Base-by-base conservation (phyloP, 1,140 invertebrate genomes). In the Acromyrmex heyeri region DNA sequence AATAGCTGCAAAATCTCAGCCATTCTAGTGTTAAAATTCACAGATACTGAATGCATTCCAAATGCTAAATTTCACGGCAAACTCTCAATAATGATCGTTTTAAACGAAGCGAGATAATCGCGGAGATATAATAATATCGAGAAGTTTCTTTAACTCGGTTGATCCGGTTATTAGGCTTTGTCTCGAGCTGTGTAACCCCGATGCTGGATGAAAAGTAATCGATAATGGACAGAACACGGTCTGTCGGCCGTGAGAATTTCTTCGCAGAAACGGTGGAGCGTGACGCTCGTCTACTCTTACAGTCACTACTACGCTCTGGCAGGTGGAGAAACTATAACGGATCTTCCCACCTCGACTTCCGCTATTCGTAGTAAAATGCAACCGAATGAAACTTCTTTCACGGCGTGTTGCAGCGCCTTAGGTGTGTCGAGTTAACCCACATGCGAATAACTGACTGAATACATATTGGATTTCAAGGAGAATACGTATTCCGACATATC, bases 281-380 rank as follows among this genome's bases (percentile, higher is more conserved):
- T 85, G 73, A 87, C 88, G 78, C n/a, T 21, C 85, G 85, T 90
- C 86, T 83, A 86, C 72, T 89, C 38, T 81, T 85, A 85, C 73
- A 70, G 50, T 83, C 73, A 62, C 48, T 50, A 61, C 53, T 65
- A 75, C 75, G 12, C 38, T 21, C 65, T 24, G 57, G 50, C 88
- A 89, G 64, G 88, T 88, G 87, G 59, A 77, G 85, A 79, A 89
- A 76, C 55, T 70, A 83, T 83, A 83, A 83, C 79, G 79, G 79
- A 83, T 83, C 79, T 75, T 83, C 27, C 79, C 69, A 83, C 79
- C 69, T 81, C 64, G 69, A n/a, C 79, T 83, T 83, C 79, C 69
- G 79, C 38, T 83, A 75, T 83, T 78, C 75, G 48, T 55, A 85
- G 75, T 67, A 85, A 85, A 85, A 85, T 65, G 83, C 73, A 73